A percentile compares a stretch with the other conserved stretches of the same genome.
These are phyloP conservation scores for Adoxophyes honmai DNA, from an alignment of 1,140 invertebrate species.

Conservation along the genomic window DNA sequence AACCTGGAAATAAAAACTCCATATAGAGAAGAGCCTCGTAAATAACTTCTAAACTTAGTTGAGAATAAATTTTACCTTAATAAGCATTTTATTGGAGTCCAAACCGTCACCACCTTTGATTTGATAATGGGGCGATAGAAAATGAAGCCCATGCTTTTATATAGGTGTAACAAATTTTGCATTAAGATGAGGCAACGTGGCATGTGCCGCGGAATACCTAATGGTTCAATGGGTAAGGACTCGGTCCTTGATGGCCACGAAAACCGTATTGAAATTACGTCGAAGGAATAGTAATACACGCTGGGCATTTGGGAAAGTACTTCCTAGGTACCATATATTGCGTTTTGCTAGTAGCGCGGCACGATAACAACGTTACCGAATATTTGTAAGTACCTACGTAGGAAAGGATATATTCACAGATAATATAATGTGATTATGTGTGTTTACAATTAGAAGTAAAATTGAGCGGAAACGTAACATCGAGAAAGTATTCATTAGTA, in stretches of 20 bases:
- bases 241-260: slow-evolving; percentile 72
- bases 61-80: slow-evolving; percentile 41
- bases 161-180: slow-evolving; percentile 76
- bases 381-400: no score
- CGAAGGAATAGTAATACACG: slow-evolving; percentile 68
- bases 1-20: slow-evolving; percentile 42
- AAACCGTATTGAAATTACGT: slow-evolving; percentile 69
- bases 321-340: slow-evolving; percentile 17
- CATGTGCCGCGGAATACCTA: slow-evolving; percentile 68
- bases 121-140: slow-evolving; percentile 65
- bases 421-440: no score
- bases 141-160: slow-evolving; percentile 66
- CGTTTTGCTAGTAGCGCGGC: slow-evolving; percentile 11
- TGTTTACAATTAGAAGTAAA: no score
- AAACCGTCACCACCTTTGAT: slow-evolving; percentile 46
- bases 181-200: slow-evolving; percentile 66
- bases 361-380: neutral
- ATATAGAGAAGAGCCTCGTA: no score
- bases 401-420: no score
- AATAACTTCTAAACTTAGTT: no score
- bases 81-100: slow-evolving; percentile 46
- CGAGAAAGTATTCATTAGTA: no score
- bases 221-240: slow-evolving; percentile 67
- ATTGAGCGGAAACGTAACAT: no score
- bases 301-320: slow-evolving; percentile 56